phyloP scores from a whole-genome alignment of 2,113 vertebrate species.

The Regulus satrapa region DNA sequence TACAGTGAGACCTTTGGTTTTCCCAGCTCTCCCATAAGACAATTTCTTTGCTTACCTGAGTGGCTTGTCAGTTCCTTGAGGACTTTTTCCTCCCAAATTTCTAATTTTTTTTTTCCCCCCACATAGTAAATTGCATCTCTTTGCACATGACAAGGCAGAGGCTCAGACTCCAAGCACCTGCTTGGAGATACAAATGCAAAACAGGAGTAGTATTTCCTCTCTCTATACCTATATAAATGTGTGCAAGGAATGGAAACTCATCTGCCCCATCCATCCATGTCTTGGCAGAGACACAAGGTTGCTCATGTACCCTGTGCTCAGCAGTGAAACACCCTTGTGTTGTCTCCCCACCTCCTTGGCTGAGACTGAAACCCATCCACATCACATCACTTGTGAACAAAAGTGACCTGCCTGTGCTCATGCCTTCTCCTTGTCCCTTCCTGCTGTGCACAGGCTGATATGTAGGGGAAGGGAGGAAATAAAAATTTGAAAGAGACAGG shows the following conservation, averaged over 20 bases:
- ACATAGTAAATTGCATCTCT: neutral
- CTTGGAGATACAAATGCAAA: neutral
- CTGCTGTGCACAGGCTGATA: neutral
- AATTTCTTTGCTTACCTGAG: constrained; percentile 6
- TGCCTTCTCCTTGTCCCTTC: neutral
- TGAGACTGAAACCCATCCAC: neutral
- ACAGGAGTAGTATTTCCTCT: neutral
- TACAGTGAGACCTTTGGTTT: neutral
- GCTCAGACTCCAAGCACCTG: neutral
- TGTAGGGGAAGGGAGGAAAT: neutral
- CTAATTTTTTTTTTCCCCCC: neutral
- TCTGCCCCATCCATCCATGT: neutral
- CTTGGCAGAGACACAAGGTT: neutral
- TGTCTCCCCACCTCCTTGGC: neutral
- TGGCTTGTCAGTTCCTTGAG: neutral
- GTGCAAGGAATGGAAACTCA: neutral
- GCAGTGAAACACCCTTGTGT: neutral
- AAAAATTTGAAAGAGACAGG: neutral
- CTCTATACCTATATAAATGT: neutral
- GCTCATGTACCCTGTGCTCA: accelerated
- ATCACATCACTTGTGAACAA: neutral
- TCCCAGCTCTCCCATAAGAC: neutral
- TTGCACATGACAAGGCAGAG: neutral
- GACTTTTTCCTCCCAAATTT: neutral
- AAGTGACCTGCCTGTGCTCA: neutral